These are phyloP conservation scores for Acropternis orthonyx DNA, from an alignment of 2,797 vertebrate genomes.

Conservation along the genomic window DNA sequence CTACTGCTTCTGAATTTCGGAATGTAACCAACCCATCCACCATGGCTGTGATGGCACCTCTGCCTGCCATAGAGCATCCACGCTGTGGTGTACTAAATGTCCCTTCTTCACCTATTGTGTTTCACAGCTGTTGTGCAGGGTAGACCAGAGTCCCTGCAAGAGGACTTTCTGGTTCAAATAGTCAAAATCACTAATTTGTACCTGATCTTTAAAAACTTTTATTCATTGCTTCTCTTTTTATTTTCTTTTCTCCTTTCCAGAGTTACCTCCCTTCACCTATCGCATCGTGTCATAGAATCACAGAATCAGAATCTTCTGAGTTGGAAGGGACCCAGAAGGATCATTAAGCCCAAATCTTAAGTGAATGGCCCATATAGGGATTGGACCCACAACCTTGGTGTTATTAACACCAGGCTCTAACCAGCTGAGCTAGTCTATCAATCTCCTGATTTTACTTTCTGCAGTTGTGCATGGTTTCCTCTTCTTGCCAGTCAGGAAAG, in stretches of 20 bases:
- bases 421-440: background rate
- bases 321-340: background rate
- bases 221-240: background rate
- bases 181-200: background rate
- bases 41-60: rapidly evolving
- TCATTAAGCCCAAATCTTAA: background rate
- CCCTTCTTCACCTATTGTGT: background rate
- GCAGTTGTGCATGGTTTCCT: background rate
- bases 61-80: background rate
- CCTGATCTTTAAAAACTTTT: background rate
- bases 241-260: background rate
- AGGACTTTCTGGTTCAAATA: background rate
- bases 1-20: background rate
- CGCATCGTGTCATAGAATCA: background rate
- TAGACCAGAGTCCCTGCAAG: background rate
- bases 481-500: background rate
- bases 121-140: background rate
- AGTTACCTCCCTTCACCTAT: background rate
- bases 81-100: rapidly evolving
- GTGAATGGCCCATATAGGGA: background rate
- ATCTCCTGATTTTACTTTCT: background rate
- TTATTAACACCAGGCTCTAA: background rate
- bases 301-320: background rate
- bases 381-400: background rate
- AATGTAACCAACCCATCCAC: background rate